Percentiles rank a stretch among this genome's conserved stretches.
These are phyloP conservation scores for Oophaga pumilio DNA, from an alignment of 2,113 vertebrate species.

Conservation along the genomic window DNA sequence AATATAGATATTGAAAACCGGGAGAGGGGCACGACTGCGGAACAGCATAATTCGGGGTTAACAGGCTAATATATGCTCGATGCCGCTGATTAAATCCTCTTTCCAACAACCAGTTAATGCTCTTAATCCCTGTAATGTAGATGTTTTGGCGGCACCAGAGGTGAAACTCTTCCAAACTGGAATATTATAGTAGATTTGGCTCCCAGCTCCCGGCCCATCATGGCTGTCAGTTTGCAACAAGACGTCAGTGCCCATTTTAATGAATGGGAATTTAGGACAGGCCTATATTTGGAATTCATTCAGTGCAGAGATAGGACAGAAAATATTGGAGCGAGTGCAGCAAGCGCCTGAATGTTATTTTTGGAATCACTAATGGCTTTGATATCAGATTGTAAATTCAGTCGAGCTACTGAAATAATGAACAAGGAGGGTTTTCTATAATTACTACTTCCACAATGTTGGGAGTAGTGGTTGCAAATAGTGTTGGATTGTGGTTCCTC, in stretches of 20 bases:
- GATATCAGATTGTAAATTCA: slow-evolving; percentile 10
- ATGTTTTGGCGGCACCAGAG: slow-evolving; percentile 48
- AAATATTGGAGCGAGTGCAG: slow-evolving; percentile 37
- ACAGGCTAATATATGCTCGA: not conserved
- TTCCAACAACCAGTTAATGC: slow-evolving; percentile 55
- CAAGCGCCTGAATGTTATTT: slow-evolving; percentile 36
- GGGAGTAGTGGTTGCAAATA: not conserved
- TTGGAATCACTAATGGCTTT: slow-evolving; percentile 18
- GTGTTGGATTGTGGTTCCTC: not conserved
- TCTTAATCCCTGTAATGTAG: slow-evolving; percentile 56
- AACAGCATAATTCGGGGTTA: not conserved
- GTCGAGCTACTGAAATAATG: not conserved
- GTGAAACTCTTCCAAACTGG: slow-evolving; percentile 47
- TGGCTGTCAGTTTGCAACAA: slow-evolving; percentile 37
- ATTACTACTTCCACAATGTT: not conserved
- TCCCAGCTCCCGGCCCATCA: slow-evolving; percentile 17
- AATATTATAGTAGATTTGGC: slow-evolving; percentile 55
- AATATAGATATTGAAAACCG: slow-evolving; percentile 42
- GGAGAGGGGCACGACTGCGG: not conserved
- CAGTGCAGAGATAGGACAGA: slow-evolving; percentile 26
- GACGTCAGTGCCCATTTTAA: slow-evolving; percentile 45
- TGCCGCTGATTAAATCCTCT: not conserved
- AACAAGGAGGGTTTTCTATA: not conserved
- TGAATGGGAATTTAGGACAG: slow-evolving; percentile 56
- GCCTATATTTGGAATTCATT: slow-evolving; percentile 47